Evolutionary conservation across 2,888 invertebrate species (phyloP).

Genomic region (Palloptera scutellata): DNA sequence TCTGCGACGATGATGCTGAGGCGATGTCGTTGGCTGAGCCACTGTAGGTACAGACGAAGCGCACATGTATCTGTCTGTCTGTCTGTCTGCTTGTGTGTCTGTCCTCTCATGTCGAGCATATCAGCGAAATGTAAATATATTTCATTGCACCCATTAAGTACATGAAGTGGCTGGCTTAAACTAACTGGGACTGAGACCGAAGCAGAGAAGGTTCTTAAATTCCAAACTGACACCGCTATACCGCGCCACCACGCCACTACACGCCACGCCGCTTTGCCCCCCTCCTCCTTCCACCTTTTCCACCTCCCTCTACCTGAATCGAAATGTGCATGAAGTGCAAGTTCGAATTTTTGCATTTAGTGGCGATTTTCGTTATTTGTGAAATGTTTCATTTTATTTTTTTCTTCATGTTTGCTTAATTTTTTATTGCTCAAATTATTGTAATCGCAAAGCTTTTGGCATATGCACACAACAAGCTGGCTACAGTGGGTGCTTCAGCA

Average conservation of each 20-base stretch:
- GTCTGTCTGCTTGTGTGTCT: background rate
- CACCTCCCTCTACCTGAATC: background rate
- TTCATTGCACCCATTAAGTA: conserved; percentile 46
- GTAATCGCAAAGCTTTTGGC: conserved; percentile 26
- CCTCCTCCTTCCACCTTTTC: background rate
- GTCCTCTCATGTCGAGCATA: background rate
- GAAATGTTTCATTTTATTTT: background rate
- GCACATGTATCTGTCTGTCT: background rate
- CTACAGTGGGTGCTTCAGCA: too few species aligned
- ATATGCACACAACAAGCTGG: background rate
- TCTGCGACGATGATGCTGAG: background rate
- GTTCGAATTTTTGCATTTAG: background rate
- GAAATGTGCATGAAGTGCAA: background rate
- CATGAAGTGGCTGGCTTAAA: conserved; percentile 23
- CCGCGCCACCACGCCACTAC: conserved; percentile 1
- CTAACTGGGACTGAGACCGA: too few species aligned
- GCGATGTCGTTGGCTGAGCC: background rate
- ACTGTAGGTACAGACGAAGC: background rate
- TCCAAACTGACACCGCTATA: conserved; percentile 17
- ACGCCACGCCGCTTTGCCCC: background rate
- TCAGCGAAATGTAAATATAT: conserved; percentile 36
- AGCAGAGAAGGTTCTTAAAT: conserved; percentile 8
- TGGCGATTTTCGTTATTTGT: background rate
- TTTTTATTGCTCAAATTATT: conserved; percentile 39
- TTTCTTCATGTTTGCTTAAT: background rate